phyloP scores from a whole-genome alignment of 2,888 invertebrate genomes.

The Metallyticus violacea region DNA sequence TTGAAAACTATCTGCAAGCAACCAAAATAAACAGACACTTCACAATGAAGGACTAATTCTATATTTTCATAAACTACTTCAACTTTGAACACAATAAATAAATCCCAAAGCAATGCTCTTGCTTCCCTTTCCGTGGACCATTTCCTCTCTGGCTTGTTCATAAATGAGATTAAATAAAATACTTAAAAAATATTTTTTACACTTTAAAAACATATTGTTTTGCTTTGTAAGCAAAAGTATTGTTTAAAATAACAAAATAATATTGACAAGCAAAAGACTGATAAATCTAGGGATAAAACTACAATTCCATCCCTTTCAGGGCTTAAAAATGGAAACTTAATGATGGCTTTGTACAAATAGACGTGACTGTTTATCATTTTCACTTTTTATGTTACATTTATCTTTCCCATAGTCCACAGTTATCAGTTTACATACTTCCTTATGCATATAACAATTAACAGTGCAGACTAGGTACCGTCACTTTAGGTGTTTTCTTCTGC shows the following conservation, averaged over 20 bases:
- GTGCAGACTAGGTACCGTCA: conserved; percentile 33
- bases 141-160: background rate
- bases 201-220: background rate
- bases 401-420: background rate
- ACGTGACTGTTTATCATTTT: conserved; percentile 6
- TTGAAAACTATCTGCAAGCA: too few species aligned
- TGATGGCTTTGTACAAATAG: conserved; percentile 19
- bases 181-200: conserved; percentile 6
- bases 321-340: background rate
- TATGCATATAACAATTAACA: conserved; percentile 14
- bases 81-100: background rate
- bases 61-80: background rate
- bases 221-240: conserved; percentile 8
- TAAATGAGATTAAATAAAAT: conserved; percentile 10
- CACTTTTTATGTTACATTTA: background rate
- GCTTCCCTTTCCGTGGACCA: background rate
- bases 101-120: background rate
- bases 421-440: background rate
- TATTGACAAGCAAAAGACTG: conserved; percentile 1
- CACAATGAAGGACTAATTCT: too few species aligned
- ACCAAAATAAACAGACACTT: background rate
- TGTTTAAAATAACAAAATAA: background rate
- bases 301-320: conserved; percentile 10
- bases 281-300: conserved; percentile 13
- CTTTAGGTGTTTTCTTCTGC: conserved; percentile 22